Conservation (phyloP, 1,140 invertebrate genomes). For the Rhyacophila brunnea region DNA sequence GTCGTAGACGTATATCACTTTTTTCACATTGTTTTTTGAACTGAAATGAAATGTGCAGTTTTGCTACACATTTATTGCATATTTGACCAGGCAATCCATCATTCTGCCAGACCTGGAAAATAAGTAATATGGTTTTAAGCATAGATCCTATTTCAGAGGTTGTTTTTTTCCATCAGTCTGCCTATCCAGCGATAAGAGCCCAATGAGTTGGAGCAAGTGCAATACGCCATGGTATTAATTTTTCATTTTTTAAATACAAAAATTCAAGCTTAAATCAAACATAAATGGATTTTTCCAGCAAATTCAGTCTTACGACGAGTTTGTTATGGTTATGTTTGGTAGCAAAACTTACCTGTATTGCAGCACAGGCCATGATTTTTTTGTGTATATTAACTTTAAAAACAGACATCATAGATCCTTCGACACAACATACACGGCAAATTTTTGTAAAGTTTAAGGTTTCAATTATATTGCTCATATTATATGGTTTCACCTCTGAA, state of each 20-base stretch:
- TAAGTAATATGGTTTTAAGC: too few relatives aligned
- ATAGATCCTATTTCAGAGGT: too few relatives aligned
- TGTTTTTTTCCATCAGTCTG: too few relatives aligned
- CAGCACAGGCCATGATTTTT: slow-evolving; percentile 48
- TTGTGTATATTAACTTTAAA: slow-evolving; percentile 48
- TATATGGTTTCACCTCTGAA: too few relatives aligned
- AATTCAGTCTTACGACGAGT: not conserved
- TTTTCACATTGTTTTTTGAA: slow-evolving; percentile 49
- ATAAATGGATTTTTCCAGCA: slow-evolving; percentile 1
- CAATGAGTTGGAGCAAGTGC: too few relatives aligned
- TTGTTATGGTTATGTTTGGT: slow-evolving; percentile 2
- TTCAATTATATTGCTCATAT: not conserved
- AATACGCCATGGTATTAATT: too few relatives aligned
- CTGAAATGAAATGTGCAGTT: slow-evolving; percentile 47
- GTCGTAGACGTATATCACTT: slow-evolving; percentile 43
- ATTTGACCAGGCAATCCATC: slow-evolving; percentile 48
- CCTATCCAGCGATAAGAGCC: too few relatives aligned
- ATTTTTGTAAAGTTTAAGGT: slow-evolving; percentile 33
- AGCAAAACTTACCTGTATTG: slow-evolving; percentile 41
- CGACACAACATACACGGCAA: slow-evolving; percentile 44
- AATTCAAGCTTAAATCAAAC: slow-evolving; percentile 12
- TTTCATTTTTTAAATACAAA: too few relatives aligned
- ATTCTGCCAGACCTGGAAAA: slow-evolving; percentile 47
- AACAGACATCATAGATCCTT: slow-evolving; percentile 44
- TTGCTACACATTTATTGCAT: slow-evolving; percentile 47